These are phyloP conservation scores for Iguana delicatissima DNA, from an alignment of 2,797 vertebrate species.

Conservation along the genomic window DNA sequence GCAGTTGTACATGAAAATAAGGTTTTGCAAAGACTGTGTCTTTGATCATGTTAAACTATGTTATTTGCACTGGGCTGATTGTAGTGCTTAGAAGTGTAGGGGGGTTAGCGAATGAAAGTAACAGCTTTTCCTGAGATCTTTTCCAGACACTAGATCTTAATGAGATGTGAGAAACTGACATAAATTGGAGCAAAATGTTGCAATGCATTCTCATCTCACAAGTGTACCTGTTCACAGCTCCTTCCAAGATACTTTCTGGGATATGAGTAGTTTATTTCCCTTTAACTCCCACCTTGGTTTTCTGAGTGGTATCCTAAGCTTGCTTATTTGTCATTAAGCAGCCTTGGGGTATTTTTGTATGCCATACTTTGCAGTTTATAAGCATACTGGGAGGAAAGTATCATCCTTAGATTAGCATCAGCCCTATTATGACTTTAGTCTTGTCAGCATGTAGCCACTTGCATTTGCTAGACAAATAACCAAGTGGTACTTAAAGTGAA, in stretches of 20 bases:
- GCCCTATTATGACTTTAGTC: neutral
- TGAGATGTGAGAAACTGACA: neutral
- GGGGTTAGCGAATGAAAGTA: neutral
- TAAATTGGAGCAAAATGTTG: neutral
- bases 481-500: neutral
- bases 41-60: neutral
- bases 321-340: neutral
- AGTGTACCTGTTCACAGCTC: neutral
- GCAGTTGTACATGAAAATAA: slow-evolving; percentile 17
- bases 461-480: neutral
- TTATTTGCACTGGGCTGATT: neutral
- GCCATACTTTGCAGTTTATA: neutral
- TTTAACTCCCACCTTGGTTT: neutral
- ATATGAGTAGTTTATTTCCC: neutral
- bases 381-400: neutral
- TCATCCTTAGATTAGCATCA: neutral
- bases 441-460: too few relatives aligned
- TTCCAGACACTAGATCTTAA: neutral
- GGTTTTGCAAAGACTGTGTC: neutral
- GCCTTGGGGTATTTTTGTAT: neutral
- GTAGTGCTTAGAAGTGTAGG: neutral
- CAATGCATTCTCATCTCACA: too few relatives aligned
- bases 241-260: neutral
- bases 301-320: neutral
- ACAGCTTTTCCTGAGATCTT: neutral